These are phyloP conservation scores for Orchestes rusci DNA, from an alignment of 2,888 invertebrate genomes.

Conservation along the genomic window DNA sequence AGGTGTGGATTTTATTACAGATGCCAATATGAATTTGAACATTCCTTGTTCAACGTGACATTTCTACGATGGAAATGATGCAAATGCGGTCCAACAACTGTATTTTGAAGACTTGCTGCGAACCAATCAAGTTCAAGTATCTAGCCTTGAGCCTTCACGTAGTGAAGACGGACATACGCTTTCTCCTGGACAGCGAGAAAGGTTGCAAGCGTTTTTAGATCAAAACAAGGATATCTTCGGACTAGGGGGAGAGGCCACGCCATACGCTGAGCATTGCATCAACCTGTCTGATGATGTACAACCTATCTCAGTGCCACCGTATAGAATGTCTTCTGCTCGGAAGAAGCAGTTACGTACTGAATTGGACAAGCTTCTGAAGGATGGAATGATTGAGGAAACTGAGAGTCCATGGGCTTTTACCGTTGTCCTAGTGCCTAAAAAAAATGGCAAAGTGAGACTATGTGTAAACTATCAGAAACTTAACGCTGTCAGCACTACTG, in stretches of 20 bases:
- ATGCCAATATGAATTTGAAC: background rate
- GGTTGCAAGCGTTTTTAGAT: background rate
- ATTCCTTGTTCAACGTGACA: background rate
- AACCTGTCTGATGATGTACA: too few species aligned
- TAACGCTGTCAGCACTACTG: conserved; percentile 12
- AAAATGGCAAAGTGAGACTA: conserved; percentile 10
- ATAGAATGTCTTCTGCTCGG: background rate
- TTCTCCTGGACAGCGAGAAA: background rate
- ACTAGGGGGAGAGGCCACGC: background rate
- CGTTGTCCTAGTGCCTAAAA: conserved; percentile 12
- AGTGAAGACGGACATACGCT: background rate
- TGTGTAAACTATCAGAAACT: conserved; percentile 13
- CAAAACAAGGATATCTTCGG: background rate
- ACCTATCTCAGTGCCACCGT: background rate
- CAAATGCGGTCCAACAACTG: background rate
- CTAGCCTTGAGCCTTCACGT: background rate
- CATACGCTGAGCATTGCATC: background rate
- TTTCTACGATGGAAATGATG: background rate
- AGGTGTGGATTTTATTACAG: background rate
- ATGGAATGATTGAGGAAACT: conserved; percentile 21
- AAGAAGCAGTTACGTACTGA: conserved; percentile 4
- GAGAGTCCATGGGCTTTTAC: conserved; percentile 15
- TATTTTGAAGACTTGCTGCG: background rate
- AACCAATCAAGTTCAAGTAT: background rate
- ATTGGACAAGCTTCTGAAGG: conserved; percentile 16